These are phyloP conservation scores for Gymnogyps californianus DNA, from an alignment of 2,113 vertebrate genomes.

Conservation along the genomic window DNA sequence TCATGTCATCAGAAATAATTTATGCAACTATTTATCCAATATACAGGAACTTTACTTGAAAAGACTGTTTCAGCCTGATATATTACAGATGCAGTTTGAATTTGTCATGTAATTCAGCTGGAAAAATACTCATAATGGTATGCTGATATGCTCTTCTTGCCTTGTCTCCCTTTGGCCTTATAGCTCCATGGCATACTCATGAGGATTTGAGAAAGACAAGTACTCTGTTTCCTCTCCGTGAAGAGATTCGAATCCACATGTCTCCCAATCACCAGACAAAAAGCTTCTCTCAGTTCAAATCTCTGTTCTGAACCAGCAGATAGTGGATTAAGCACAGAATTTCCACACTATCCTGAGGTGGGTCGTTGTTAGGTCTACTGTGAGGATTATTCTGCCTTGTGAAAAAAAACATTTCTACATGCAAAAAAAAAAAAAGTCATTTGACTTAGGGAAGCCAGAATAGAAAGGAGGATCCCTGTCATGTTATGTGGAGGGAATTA, in stretches of 20 bases:
- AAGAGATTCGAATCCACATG: background rate
- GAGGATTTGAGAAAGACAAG: background rate
- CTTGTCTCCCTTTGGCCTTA: background rate
- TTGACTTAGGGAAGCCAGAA: background rate
- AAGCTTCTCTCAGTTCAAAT: background rate
- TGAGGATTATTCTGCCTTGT: background rate
- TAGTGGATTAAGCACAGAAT: background rate
- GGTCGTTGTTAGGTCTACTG: background rate
- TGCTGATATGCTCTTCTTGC: background rate
- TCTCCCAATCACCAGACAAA: background rate
- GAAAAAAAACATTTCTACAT: background rate
- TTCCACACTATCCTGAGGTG: background rate
- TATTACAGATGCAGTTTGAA: background rate
- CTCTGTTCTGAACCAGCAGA: background rate
- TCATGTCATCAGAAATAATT: background rate
- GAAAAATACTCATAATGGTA: background rate
- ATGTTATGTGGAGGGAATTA: background rate
- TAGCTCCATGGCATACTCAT: background rate
- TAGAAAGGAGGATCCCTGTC: background rate
- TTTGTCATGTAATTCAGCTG: background rate
- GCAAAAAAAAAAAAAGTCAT: too few relatives aligned
- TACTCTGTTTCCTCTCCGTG: background rate
- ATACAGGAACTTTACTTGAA: background rate
- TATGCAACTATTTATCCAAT: background rate
- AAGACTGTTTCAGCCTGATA: background rate